Evolutionary conservation across 1,140 invertebrate species (phyloP).

Genomic region (Drosophila repletoides): DNA sequence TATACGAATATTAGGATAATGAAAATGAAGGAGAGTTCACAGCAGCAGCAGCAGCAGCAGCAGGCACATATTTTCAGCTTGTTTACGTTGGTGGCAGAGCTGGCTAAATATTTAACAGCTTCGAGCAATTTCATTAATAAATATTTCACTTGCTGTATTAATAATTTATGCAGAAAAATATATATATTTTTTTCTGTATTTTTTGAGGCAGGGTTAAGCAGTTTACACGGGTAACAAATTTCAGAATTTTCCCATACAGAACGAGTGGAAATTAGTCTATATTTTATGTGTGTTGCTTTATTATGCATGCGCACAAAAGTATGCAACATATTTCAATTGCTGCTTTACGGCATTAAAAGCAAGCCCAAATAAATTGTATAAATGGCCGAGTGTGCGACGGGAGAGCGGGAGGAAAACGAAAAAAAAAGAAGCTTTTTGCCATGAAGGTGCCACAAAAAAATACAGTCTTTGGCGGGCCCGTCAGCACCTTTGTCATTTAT

Average conservation of each 20-base stretch:
- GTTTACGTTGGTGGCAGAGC: constrained; percentile 29
- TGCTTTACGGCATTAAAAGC: constrained; percentile 30
- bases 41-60: neutral
- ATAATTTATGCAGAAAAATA: constrained; percentile 43
- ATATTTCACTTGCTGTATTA: constrained; percentile 53
- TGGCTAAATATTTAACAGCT: constrained; percentile 68
- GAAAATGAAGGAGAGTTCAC: constrained; percentile 31
- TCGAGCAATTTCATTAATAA: constrained; percentile 69
- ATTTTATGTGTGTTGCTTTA: constrained; percentile 41
- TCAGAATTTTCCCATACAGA: constrained; percentile 6
- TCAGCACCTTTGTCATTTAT: constrained; percentile 65
- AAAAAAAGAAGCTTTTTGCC: constrained; percentile 1
- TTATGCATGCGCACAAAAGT: constrained; percentile 39
- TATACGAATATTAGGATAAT: constrained; percentile 22
- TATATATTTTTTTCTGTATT: neutral
- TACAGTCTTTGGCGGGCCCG: constrained; percentile 1
- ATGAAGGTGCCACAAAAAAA: constrained; percentile 34
- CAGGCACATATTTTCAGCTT: constrained; percentile 47
- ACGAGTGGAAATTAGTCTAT: constrained; percentile 52
- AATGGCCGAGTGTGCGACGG: neutral
- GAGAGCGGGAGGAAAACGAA: neutral
- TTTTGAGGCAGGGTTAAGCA: constrained; percentile 9
- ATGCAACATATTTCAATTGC: constrained; percentile 48
- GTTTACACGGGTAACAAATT: constrained; percentile 33
- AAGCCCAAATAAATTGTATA: constrained; percentile 49